Conservation (phyloP, 1,140 invertebrate species). For the Goniozus legneri region DNA sequence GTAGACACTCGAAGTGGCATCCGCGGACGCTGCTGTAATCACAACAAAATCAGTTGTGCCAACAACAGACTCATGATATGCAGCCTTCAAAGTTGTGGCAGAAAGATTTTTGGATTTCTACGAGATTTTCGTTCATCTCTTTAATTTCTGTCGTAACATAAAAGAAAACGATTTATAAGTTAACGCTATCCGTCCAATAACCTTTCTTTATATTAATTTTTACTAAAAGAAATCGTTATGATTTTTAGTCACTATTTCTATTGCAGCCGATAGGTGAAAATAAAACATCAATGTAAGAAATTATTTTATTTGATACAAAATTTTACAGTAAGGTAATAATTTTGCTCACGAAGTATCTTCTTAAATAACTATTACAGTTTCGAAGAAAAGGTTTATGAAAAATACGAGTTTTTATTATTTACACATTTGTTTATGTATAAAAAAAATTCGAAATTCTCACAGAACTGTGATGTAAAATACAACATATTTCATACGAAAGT, state of each 20-base stretch:
- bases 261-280: conserved; percentile 14
- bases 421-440: no score
- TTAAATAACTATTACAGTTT: no score
- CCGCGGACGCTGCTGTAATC: conserved; percentile 53
- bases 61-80: conserved; percentile 46
- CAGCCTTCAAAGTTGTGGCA: conserved; percentile 16
- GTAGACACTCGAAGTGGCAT: conserved; percentile 52
- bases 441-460: no score
- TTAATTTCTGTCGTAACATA: background rate
- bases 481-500: no score
- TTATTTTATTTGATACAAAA: conserved; percentile 4
- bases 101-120: conserved; percentile 18
- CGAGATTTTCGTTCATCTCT: conserved; percentile 1
- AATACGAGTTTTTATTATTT: no score
- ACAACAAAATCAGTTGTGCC: conserved; percentile 58
- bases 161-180: no score
- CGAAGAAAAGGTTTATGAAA: no score
- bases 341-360: no score
- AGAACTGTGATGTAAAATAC: no score
- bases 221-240: background rate
- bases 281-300: conserved; percentile 17
- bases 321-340: no score
- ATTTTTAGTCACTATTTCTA: no score
- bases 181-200: no score
- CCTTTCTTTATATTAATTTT: conserved; percentile 10